These are phyloP conservation scores for Yoshiicerus persimilis DNA, from an alignment of 1,140 invertebrate genomes.

Conservation along the genomic window DNA sequence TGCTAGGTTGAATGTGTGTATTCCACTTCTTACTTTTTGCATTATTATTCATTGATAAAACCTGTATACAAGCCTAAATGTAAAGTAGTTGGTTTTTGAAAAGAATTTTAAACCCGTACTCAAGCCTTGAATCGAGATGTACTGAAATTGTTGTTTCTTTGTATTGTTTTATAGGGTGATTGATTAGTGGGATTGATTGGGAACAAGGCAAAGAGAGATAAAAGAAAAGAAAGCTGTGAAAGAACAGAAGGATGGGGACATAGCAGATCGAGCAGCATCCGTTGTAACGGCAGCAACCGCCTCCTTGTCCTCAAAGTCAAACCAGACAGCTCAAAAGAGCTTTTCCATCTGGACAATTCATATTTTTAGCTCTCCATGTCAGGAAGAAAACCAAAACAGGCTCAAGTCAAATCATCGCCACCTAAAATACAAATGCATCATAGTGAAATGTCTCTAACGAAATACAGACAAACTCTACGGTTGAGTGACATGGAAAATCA, in stretches of 20 bases:
- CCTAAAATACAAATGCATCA: not conserved
- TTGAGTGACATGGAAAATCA: conserved; percentile 19
- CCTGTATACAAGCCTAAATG: not conserved
- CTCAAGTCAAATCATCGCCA: not conserved
- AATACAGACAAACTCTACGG: not conserved
- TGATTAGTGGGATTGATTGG: not conserved
- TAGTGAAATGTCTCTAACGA: not conserved
- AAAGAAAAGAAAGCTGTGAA: not conserved
- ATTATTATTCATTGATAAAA: not conserved
- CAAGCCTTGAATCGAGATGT: not conserved
- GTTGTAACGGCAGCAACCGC: conserved; percentile 27
- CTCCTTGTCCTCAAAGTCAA: conserved; percentile 5
- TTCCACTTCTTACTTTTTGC: not conserved
- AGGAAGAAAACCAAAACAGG: not conserved
- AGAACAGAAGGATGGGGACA: conserved; percentile 32
- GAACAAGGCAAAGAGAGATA: not conserved
- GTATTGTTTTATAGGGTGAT: conserved; percentile 25
- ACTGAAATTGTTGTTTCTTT: conserved; percentile 15
- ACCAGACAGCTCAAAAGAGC: not conserved
- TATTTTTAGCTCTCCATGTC: not conserved
- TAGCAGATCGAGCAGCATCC: conserved; percentile 34
- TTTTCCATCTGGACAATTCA: not conserved
- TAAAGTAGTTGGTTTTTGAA: not conserved
- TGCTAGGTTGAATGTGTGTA: conserved; percentile 29
- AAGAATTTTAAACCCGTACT: not conserved